phyloP scores from a whole-genome alignment of 2,888 invertebrate species.

The Vanessa cardui region DNA sequence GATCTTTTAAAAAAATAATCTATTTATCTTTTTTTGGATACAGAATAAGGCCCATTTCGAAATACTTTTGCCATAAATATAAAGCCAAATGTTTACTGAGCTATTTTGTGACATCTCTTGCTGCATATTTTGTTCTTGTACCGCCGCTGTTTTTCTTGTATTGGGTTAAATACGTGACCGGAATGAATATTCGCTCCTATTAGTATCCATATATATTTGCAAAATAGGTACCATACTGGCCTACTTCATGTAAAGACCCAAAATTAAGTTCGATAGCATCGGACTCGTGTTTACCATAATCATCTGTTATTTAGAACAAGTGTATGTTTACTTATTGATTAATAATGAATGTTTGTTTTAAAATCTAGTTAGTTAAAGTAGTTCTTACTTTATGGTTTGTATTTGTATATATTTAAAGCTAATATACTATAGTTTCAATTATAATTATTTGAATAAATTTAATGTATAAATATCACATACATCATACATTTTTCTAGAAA shows the following conservation, averaged over 20 bases:
- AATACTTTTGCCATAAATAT: not conserved
- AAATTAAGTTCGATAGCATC: slow-evolving; percentile 40
- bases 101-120: slow-evolving; percentile 54
- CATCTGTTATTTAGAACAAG: slow-evolving; percentile 13
- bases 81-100: slow-evolving; percentile 11
- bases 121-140: slow-evolving; percentile 62
- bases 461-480: too few species aligned
- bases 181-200: slow-evolving; percentile 52
- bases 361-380: not conserved
- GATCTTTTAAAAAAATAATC: too few species aligned
- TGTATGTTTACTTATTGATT: not conserved
- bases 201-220: slow-evolving; percentile 42
- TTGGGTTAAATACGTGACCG: slow-evolving; percentile 62
- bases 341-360: not conserved
- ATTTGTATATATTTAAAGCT: too few species aligned
- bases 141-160: slow-evolving; percentile 74
- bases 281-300: slow-evolving; percentile 33
- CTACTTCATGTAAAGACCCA: slow-evolving; percentile 40
- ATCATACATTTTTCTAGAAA: too few species aligned
- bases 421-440: too few species aligned
- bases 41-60: not conserved
- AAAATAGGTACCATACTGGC: slow-evolving; percentile 38
- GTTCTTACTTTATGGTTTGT: too few species aligned
- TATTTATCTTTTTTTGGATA: not conserved
- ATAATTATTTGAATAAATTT: too few species aligned